Evolutionary conservation across 2,888 invertebrate genomes (phyloP), one percentile per base, ranked within the genome.

Genomic region (Endotricha flammealis): DNA sequence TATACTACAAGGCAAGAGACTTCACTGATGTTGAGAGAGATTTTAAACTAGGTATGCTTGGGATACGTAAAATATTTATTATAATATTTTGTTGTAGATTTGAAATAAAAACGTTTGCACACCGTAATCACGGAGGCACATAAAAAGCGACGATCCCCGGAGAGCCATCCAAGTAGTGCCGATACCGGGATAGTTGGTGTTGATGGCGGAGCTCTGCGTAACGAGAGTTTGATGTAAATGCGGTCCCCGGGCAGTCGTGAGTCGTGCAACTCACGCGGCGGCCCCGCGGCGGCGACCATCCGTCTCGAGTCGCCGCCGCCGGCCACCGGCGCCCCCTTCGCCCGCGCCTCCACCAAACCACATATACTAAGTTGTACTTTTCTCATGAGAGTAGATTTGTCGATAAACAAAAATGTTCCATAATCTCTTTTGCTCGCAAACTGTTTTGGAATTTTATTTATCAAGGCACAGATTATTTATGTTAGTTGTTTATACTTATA

Each of bases 181-280:
- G 38, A 39, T 36, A 46, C 31, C 44, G 38, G 33, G 44, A 45
- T 51, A 48, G 49, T 54, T 44, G 59, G 53, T 48, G 64, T 57
- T 57, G 68, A 63, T 57, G 58, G 44, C 49, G 58, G 46, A 53
- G 60, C 55, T 56, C 57, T 45, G 37, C 46, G 64, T 73, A 83
- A 82, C 74, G 80, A 79, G 66, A 50, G 58, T 77, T 75, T 74
- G 64, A 82, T 82, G 81, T 80, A 74, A 82, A 81, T 81, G 64
- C 46, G 63, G 43, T 62, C 60, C 57, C 56, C 46, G 49, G 54
- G 39, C 50, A 53, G 53, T 55, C 50, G 50, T 55, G 60, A n/a
- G n/a, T n/a, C 25, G 25, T 25, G 25, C 56, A 58, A 55, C 57
- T 58, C 57, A 54, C 49, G 44, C 28, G 32, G 32, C 11, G 31